Conservation (phyloP, 2,888 invertebrate genomes). For the Leptinotarsa haldemani region DNA sequence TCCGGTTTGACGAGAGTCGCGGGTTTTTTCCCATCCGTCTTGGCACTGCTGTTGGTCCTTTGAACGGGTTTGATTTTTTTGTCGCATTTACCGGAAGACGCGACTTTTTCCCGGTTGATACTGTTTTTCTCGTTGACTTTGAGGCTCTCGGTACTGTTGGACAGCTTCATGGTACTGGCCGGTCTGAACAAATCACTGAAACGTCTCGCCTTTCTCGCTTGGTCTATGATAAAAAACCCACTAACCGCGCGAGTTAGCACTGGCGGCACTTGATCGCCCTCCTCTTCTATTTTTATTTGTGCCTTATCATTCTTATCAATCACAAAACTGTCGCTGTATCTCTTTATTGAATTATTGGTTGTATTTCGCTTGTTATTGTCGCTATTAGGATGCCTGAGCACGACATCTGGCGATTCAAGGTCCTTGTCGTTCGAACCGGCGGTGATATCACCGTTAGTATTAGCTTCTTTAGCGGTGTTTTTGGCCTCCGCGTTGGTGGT, state of each 20-base stretch:
- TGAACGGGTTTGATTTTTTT: slow-evolving; percentile 42
- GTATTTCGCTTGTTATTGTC: slow-evolving; percentile 41
- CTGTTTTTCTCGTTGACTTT: slow-evolving; percentile 52
- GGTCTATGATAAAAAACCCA: slow-evolving; percentile 57
- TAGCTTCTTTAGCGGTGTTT: slow-evolving; percentile 20
- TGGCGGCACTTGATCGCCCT: slow-evolving; percentile 45
- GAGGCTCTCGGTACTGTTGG: slow-evolving; percentile 58
- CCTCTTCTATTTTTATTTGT: slow-evolving; percentile 45
- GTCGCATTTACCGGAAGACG: slow-evolving; percentile 38
- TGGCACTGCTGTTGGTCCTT: slow-evolving; percentile 39
- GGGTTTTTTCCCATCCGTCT: slow-evolving; percentile 34
- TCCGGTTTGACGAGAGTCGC: slow-evolving; percentile 23
- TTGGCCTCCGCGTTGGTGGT: slow-evolving; percentile 17
- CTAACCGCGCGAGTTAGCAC: slow-evolving; percentile 55
- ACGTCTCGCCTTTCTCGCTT: slow-evolving; percentile 55
- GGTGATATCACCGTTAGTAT: slow-evolving; percentile 43
- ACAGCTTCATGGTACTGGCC: slow-evolving; percentile 44
- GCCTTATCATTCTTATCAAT: slow-evolving; percentile 53
- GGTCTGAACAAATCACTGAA: slow-evolving; percentile 62
- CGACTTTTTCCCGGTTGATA: slow-evolving; percentile 49
- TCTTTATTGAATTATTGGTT: slow-evolving; percentile 52
- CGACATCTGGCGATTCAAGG: slow-evolving; percentile 52
- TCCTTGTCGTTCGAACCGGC: slow-evolving; percentile 37
- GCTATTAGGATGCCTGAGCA: slow-evolving; percentile 51
- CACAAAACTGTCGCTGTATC: slow-evolving; percentile 64